These are phyloP conservation scores for Cololabis saira DNA, from an alignment of 2,113 vertebrate species.

Conservation along the genomic window DNA sequence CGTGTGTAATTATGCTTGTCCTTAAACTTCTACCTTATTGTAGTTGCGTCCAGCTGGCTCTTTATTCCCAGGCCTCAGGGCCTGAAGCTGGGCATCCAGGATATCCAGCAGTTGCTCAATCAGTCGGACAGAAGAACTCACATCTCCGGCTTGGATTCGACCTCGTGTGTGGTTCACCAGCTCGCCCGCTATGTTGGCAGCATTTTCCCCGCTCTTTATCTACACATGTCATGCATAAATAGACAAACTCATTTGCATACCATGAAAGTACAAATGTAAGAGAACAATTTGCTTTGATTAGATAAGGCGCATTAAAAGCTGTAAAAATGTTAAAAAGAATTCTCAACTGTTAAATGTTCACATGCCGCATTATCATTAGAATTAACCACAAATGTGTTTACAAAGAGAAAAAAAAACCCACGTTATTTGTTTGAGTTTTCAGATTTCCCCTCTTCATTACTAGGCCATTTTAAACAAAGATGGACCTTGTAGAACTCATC, in stretches of 20 bases:
- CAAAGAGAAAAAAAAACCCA: constrained; percentile 4
- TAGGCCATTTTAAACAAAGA: constrained; percentile 38
- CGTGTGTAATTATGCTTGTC: constrained; percentile 12
- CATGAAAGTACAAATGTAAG: background rate
- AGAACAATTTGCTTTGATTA: background rate
- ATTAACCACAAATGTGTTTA: background rate
- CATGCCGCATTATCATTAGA: background rate
- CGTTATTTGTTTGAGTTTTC: constrained; percentile 13
- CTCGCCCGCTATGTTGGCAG: constrained; percentile 92
- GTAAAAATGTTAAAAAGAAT: background rate
- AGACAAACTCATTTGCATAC: background rate
- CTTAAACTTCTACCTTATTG: constrained; percentile 85
- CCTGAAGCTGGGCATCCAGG: constrained; percentile 93
- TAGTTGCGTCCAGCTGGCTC: constrained; percentile 92
- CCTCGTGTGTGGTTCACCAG: constrained; percentile 91
- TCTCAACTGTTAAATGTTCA: constrained; percentile 4
- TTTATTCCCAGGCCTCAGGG: constrained; percentile 89
- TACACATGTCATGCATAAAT: constrained; percentile 56
- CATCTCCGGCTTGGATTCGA: constrained; percentile 92
- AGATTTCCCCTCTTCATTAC: constrained; percentile 12
- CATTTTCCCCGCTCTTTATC: constrained; percentile 97
- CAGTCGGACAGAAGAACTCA: constrained; percentile 92
- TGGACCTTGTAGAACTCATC: constrained; percentile 39
- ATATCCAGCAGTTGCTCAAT: constrained; percentile 96
- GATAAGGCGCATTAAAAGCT: background rate